phyloP scores from a whole-genome alignment of 2,113 vertebrate genomes.

The Heptranchias perlo region DNA sequence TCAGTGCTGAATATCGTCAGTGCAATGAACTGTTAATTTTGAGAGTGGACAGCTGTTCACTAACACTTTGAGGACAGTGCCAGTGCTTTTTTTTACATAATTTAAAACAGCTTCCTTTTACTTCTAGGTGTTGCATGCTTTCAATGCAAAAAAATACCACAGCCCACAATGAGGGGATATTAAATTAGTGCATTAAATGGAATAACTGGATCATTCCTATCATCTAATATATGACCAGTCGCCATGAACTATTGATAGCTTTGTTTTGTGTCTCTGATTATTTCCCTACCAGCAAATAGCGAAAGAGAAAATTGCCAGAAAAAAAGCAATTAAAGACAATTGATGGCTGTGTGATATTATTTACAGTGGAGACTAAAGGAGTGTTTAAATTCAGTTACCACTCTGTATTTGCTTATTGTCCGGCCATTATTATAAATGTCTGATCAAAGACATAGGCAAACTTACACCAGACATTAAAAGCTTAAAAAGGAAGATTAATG shows the following conservation, averaged over 20 bases:
- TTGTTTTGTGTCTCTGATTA: neutral
- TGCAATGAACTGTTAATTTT: neutral
- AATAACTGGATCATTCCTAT: neutral
- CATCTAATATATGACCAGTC: neutral
- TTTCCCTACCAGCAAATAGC: neutral
- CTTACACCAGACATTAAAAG: neutral
- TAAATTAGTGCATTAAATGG: neutral
- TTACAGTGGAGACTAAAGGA: neutral
- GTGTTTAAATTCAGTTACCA: neutral
- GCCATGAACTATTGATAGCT: neutral
- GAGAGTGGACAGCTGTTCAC: neutral
- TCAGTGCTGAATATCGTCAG: neutral
- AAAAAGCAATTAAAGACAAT: neutral
- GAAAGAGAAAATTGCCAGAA: neutral
- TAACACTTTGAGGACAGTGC: neutral
- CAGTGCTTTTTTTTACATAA: neutral
- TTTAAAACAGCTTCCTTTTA: neutral
- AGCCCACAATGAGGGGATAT: neutral
- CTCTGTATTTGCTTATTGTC: neutral
- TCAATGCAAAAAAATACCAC: neutral
- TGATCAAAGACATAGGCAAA: neutral
- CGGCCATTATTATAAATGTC: neutral
- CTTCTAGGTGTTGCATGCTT: neutral
- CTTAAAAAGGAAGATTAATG: neutral
- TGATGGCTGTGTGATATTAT: neutral